Percentiles rank a stretch among this genome's conserved stretches.
These are phyloP conservation scores for Hiodon alosoides DNA, from an alignment of 2,113 vertebrate genomes.

Conservation along the genomic window DNA sequence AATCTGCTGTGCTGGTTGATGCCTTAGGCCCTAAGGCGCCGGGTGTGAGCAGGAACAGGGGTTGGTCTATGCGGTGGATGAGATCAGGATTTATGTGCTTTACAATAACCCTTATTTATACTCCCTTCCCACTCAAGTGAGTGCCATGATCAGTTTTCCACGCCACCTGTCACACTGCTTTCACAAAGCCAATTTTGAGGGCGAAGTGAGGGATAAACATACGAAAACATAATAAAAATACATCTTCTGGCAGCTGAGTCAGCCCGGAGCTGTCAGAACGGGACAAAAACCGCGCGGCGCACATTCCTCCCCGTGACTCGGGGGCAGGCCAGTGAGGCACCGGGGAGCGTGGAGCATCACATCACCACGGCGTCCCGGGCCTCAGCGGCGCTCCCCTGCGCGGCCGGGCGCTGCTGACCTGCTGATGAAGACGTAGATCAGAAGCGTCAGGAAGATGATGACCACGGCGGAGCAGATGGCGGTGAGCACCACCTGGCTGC, in stretches of 20 bases:
- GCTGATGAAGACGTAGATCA: constrained; percentile 88
- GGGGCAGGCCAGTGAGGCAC: too few relatives aligned
- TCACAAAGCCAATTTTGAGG: constrained; percentile 22
- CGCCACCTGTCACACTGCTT: constrained; percentile 19
- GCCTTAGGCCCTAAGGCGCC: background rate
- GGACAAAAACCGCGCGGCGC: too few relatives aligned
- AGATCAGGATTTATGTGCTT: constrained; percentile 52
- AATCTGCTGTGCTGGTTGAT: too few relatives aligned
- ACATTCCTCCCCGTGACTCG: too few relatives aligned
- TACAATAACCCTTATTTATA: constrained; percentile 57
- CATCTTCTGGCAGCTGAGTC: constrained; percentile 25
- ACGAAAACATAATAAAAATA: constrained; percentile 26
- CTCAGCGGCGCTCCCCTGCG: background rate
- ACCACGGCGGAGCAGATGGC: constrained; percentile 87
- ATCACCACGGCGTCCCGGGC: too few relatives aligned
- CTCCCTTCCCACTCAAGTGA: constrained; percentile 39
- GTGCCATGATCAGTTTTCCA: constrained; percentile 46
- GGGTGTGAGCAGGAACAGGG: constrained; percentile 43
- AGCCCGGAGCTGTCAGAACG: background rate
- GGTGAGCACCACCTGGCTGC: constrained; percentile 90
- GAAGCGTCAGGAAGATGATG: constrained; percentile 86
- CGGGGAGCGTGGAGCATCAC: too few relatives aligned
- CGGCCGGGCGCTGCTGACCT: constrained; percentile 72
- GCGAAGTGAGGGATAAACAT: constrained; percentile 18
- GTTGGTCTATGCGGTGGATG: constrained; percentile 47